Evolutionary conservation across 2,113 vertebrate genomes (phyloP), one percentile per base, ranked within the genome.

Genomic region (Heliornis fulica): DNA sequence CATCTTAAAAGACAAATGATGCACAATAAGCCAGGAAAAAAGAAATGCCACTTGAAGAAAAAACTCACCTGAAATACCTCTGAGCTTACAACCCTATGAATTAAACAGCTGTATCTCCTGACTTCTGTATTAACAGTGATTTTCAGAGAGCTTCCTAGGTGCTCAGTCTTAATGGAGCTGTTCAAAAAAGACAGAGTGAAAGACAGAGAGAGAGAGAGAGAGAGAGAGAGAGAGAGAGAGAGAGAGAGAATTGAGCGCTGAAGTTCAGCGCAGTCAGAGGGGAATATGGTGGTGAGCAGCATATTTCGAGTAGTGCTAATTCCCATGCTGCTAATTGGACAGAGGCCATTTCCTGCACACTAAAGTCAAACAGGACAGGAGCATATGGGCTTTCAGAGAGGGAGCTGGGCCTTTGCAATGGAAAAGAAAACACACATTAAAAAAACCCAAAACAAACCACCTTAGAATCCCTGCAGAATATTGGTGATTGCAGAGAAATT

Each of bases 251-350:
- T 43, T 21, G 8, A 89, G 83, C n/a, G 41, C 78, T 83, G 84
- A 83, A 94, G 91, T 94, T 94, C 76, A 87, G 79, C 74, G 9
- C 23, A 91, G 89, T 93, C 91, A 77, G 80, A 95, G 74, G 78
- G 82, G 68, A 93, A 87, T 90, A 75, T 10, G 3, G 83, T 51
- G 65, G 92, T 88, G 92, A 96, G 88, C 11, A 96, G 89, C 11
- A 8, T 89, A 89, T 97, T 94, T 89, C 32, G 80, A 95, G 80
- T 83, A 38, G 63, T 54, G 83, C 83, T 95, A 93, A 96, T 96
- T 95, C 93, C 95, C 95, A 92, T 94, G 96, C 94, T 97, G 93
- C 92, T 94, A 95, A 90, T 93, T 92, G 94, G 90, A 95, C 89
- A 87, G 90, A 95, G 93, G 96, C 93, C 94, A 94, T 93, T 94